A percentile compares a stretch with the other conserved stretches of the same genome.
phyloP scores from a whole-genome alignment of 2,888 invertebrate genomes.

The Drosophila rellima region DNA sequence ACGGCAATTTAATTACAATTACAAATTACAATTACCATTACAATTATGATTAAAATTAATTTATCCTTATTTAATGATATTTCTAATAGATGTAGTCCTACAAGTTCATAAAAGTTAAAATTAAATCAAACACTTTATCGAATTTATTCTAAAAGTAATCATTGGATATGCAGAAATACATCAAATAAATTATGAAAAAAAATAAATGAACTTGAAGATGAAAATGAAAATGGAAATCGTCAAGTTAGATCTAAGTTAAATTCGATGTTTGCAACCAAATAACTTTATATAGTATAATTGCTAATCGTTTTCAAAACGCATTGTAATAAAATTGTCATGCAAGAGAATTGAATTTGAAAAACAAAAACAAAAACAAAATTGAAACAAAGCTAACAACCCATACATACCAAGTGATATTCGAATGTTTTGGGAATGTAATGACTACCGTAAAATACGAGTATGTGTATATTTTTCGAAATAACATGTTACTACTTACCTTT shows the following conservation, averaged over 20 bases:
- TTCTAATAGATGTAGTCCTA: constrained; percentile 33
- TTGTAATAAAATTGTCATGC: constrained; percentile 71
- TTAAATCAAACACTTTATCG: constrained; percentile 56
- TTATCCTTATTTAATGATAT: constrained; percentile 38
- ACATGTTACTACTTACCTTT: constrained; percentile 41
- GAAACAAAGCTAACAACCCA: constrained; percentile 38
- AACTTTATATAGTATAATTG: constrained; percentile 35
- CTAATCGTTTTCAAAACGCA: constrained; percentile 62
- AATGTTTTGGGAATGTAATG: constrained; percentile 63
- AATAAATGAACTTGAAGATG: not conserved
- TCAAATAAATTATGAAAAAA: constrained; percentile 4
- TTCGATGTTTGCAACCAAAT: constrained; percentile 45
- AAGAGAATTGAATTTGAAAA: constrained; percentile 77
- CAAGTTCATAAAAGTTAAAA: constrained; percentile 22
- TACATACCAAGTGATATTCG: constrained; percentile 73
- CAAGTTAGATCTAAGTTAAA: constrained; percentile 38
- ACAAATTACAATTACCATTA: constrained; percentile 36
- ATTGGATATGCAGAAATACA: constrained; percentile 40
- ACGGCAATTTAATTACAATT: constrained; percentile 44
- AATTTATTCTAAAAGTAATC: constrained; percentile 64
- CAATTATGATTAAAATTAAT: constrained; percentile 30
- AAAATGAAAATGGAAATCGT: constrained; percentile 24
- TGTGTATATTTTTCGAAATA: constrained; percentile 63
- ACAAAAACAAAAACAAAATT: constrained; percentile 39
- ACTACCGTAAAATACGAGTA: constrained; percentile 34